Conservation (phyloP, 2,888 invertebrate genomes). For the Trachelus stipa region DNA sequence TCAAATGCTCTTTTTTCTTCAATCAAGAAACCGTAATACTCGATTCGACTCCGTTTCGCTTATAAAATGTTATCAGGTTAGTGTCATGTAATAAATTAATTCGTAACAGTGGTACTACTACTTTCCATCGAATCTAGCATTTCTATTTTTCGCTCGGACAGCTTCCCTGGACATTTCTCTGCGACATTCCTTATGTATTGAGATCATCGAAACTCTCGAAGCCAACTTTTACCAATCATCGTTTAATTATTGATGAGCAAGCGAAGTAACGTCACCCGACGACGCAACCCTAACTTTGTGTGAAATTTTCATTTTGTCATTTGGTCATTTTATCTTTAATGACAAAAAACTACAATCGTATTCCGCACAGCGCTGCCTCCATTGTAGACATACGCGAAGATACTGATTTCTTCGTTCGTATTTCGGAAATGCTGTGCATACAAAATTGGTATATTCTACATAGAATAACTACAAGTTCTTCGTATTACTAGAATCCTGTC, state of each 20-base stretch:
- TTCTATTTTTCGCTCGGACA: background rate
- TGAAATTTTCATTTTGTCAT: too few species aligned
- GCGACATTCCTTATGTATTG: background rate
- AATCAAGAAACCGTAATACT: background rate
- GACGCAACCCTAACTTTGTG: too few species aligned
- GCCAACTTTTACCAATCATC: background rate
- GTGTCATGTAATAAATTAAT: background rate
- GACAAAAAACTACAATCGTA: too few species aligned
- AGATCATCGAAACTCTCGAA: background rate
- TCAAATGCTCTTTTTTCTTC: background rate
- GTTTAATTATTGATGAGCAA: too few species aligned
- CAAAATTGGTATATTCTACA: too few species aligned
- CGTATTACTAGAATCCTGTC: background rate
- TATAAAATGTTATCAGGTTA: background rate
- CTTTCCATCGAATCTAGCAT: background rate
- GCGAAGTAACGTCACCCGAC: too few species aligned
- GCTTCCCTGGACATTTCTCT: background rate
- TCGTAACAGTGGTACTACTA: background rate
- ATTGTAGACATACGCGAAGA: background rate
- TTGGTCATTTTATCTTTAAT: too few species aligned
- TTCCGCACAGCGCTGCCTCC: too few species aligned
- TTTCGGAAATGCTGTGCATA: background rate
- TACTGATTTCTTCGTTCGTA: background rate
- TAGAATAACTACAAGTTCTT: background rate
- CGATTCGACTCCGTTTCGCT: background rate